phyloP scores from a whole-genome alignment of 2,113 vertebrate genomes.

The Lamprologus speciosus region DNA sequence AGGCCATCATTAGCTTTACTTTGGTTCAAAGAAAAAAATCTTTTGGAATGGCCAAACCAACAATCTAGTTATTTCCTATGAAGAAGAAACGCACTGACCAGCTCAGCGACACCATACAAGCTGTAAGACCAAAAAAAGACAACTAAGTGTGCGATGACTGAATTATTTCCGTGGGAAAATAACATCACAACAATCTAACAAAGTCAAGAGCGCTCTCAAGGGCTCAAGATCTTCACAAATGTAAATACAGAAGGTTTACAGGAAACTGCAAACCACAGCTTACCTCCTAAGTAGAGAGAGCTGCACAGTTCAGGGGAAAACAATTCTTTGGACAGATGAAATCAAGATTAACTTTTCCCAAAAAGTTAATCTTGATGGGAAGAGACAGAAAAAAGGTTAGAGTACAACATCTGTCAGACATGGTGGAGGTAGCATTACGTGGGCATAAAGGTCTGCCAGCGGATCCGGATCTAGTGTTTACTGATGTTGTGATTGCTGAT shows the following conservation, averaged over 20 bases:
- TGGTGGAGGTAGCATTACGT: neutral
- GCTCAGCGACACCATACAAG: neutral
- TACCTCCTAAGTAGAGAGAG: neutral
- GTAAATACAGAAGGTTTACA: neutral
- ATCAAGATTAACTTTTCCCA: neutral
- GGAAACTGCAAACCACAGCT: neutral
- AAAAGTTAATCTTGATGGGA: neutral
- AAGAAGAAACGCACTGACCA: neutral
- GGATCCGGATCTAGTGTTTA: neutral
- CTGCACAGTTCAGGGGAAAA: neutral
- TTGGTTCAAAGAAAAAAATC: neutral
- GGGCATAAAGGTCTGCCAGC: neutral
- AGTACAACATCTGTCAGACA: neutral
- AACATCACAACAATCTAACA: neutral
- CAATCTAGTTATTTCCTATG: neutral
- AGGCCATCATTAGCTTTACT: neutral
- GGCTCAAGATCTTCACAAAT: neutral
- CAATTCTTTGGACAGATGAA: neutral
- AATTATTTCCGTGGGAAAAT: neutral
- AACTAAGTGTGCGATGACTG: neutral
- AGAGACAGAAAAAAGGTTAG: neutral
- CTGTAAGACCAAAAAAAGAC: neutral
- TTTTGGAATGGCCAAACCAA: neutral
- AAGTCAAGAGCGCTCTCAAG: neutral
- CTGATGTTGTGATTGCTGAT: neutral